These are phyloP conservation scores for Archilochus colubris DNA, from an alignment of 2,113 vertebrate species.

Conservation along the genomic window DNA sequence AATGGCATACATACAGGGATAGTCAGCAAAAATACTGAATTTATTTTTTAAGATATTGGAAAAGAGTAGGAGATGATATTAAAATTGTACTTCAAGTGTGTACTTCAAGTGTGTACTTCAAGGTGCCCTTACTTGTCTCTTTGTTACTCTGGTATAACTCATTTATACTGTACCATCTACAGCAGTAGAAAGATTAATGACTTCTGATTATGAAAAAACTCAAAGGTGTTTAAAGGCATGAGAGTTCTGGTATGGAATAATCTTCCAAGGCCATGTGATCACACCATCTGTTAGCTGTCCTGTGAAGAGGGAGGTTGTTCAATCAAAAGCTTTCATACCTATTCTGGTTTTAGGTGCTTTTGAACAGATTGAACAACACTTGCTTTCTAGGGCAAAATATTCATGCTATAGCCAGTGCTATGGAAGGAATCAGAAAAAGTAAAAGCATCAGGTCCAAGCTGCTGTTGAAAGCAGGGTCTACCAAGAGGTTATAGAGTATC, in stretches of 20 bases:
- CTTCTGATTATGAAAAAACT: conserved; percentile 16
- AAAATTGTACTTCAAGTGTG: not conserved
- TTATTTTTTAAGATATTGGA: not conserved
- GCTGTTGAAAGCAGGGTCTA: not conserved
- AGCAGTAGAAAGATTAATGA: not conserved
- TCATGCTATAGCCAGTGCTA: not conserved
- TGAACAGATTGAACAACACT: not conserved
- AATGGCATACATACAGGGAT: not conserved
- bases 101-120: not conserved
- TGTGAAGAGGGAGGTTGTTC: not conserved
- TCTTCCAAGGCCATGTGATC: not conserved
- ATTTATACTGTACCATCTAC: not conserved
- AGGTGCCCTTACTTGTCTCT: not conserved
- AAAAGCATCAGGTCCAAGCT: not conserved
- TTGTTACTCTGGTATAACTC: not conserved
- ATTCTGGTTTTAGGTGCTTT: not conserved
- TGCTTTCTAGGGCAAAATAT: not conserved
- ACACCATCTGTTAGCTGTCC: not conserved
- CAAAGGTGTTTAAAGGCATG: not conserved
- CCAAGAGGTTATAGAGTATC: not conserved
- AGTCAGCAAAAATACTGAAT: conserved; percentile 24
- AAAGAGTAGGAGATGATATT: not conserved
- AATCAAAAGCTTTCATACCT: not conserved
- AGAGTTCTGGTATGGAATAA: not conserved
- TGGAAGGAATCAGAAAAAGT: not conserved